These are phyloP conservation scores for Scaptomyza caliginosa DNA, from an alignment of 2,888 invertebrate species.

Conservation along the genomic window DNA sequence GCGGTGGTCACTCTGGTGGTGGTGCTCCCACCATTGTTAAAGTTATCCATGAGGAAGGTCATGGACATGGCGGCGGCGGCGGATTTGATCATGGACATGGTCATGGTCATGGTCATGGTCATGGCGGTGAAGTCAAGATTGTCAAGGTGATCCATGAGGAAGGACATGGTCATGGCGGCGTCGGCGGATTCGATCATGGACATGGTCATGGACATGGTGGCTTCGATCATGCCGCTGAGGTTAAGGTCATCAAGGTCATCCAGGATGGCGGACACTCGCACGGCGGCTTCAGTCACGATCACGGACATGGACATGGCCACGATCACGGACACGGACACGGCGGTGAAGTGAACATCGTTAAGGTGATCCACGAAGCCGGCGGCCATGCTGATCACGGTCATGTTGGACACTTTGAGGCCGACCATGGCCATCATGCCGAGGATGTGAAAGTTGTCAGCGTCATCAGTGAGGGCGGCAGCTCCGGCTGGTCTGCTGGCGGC, in stretches of 20 bases:
- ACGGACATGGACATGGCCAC: slow-evolving; percentile 2
- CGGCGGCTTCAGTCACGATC: slow-evolving; percentile 15
- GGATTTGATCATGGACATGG: slow-evolving; percentile 28
- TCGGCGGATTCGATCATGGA: slow-evolving; percentile 14
- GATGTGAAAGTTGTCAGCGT: slow-evolving; percentile 50
- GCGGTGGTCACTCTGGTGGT: slow-evolving; percentile 46
- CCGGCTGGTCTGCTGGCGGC: slow-evolving; percentile 12
- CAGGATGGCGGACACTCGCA: slow-evolving; percentile 16
- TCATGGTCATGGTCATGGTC: slow-evolving; percentile 21
- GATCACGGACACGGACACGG: slow-evolving; percentile 18
- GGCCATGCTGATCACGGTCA: slow-evolving; percentile 31
- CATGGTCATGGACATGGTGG: slow-evolving; percentile 8
- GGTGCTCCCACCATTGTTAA: slow-evolving; percentile 51
- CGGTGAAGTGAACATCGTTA: slow-evolving; percentile 56
- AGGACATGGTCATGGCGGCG: slow-evolving; percentile 20
- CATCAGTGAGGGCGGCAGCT: slow-evolving; percentile 29
- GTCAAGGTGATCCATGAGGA: slow-evolving; percentile 57
- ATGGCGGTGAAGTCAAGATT: slow-evolving; percentile 53
- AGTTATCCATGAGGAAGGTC: slow-evolving; percentile 49
- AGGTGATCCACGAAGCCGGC: slow-evolving; percentile 50
- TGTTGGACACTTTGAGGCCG: slow-evolving; percentile 28
- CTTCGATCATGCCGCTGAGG: slow-evolving; percentile 16
- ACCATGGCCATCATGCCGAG: slow-evolving; percentile 33
- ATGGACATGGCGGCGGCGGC: slow-evolving; percentile 23
- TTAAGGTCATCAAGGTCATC: slow-evolving; percentile 24